Evolutionary conservation across 2,113 vertebrate species (phyloP).

Genomic region (Corydoras maculifer): DNA sequence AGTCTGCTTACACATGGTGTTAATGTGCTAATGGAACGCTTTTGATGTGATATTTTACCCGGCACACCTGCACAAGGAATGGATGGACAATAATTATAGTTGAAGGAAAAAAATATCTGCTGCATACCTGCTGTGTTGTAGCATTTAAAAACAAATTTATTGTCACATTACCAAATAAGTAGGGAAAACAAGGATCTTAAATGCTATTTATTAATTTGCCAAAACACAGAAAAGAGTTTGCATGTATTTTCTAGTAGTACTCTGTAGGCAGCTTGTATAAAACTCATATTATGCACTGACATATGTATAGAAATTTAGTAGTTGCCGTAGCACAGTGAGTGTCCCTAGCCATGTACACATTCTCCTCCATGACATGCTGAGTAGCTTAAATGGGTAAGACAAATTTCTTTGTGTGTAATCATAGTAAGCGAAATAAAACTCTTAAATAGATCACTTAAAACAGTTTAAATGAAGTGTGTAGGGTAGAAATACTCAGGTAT

Average conservation of each 20-base stretch:
- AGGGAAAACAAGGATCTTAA: neutral
- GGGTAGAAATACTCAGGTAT: too few species aligned
- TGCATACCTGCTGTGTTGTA: neutral
- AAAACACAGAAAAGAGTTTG: neutral
- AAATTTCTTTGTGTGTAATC: too few species aligned
- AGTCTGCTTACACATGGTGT: neutral
- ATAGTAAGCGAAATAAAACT: too few species aligned
- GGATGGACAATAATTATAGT: conserved; percentile 2
- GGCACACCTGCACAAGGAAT: conserved; percentile 2
- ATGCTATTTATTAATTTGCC: neutral
- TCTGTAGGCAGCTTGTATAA: conserved; percentile 5
- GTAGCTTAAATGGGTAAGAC: neutral
- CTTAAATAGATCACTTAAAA: too few species aligned
- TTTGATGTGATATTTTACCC: neutral
- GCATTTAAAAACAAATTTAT: neutral
- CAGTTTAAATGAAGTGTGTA: too few species aligned
- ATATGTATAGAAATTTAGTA: neutral
- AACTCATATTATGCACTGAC: conserved; percentile 13
- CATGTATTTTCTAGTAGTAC: neutral
- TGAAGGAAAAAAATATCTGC: neutral
- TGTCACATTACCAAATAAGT: neutral
- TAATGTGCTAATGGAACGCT: neutral
- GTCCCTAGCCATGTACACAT: neutral
- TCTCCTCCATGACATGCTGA: conserved; percentile 13
- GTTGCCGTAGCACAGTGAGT: too few species aligned